A percentile compares a stretch with the other conserved stretches of the same genome.
Evolutionary conservation across 2,888 invertebrate species (phyloP).

Genomic region (Drosophila leonis): DNA sequence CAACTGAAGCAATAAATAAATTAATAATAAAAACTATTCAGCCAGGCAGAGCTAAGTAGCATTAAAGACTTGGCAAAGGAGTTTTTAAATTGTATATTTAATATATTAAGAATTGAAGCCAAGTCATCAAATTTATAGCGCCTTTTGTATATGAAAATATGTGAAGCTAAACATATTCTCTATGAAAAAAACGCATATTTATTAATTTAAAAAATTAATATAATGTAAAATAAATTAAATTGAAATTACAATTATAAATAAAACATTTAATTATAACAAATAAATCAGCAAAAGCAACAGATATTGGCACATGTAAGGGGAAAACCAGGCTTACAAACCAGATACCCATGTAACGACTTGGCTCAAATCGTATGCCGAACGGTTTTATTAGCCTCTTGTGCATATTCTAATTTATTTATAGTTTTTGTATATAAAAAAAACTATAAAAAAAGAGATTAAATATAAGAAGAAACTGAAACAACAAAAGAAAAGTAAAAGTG

Average conservation of each 20-base stretch:
- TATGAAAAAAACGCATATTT: no score
- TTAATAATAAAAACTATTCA: neutral
- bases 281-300: neutral
- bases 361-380: neutral
- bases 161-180: no score
- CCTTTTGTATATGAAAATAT: no score
- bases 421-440: neutral
- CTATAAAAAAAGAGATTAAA: neutral
- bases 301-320: neutral
- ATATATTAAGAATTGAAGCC: neutral
- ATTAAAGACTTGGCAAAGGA: no score
- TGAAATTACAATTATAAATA: neutral
- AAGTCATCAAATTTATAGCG: no score
- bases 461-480: neutral
- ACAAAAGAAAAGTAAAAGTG: neutral
- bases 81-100: no score
- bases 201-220: neutral
- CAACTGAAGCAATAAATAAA: neutral
- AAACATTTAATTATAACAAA: neutral
- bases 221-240: neutral
- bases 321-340: neutral
- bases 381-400: neutral
- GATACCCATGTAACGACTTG: neutral
- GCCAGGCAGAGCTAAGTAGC: neutral
- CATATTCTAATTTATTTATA: neutral